Conservation (phyloP, 2,888 invertebrate genomes). For the Patella pellucida region DNA sequence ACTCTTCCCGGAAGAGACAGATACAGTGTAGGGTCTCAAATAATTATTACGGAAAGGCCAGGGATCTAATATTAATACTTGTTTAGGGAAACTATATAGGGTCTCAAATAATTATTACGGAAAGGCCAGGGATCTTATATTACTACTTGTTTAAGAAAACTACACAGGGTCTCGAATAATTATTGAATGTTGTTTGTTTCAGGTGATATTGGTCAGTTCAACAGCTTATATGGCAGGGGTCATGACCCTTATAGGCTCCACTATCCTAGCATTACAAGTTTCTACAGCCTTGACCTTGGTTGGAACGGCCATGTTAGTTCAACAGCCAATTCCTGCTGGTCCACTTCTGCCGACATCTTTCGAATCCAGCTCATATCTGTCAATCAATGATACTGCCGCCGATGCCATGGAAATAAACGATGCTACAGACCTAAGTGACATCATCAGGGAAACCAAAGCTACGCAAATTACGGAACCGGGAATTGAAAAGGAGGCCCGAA, state of each 20-base stretch:
- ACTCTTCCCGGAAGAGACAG: no score
- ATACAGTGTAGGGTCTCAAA: no score
- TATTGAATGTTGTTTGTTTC: slow-evolving; percentile 31
- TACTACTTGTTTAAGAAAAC: no score
- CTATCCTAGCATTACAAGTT: slow-evolving; percentile 64
- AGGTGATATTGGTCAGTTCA: slow-evolving; percentile 76
- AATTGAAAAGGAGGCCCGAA: background rate
- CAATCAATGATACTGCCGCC: background rate
- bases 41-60: no score
- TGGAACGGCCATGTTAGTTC: slow-evolving; percentile 28
- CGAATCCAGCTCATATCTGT: background rate
- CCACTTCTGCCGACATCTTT: background rate
- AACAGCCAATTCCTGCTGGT: slow-evolving; percentile 14
- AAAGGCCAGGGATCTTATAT: no score
- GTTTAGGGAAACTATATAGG: no score
- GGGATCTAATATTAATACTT: no score
- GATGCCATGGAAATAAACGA: background rate
- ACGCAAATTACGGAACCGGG: background rate
- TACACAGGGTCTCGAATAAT: no score
- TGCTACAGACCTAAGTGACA: background rate
- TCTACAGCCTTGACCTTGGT: slow-evolving; percentile 41
- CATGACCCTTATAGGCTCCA: slow-evolving; percentile 76
- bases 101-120: no score
- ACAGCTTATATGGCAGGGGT: slow-evolving; percentile 78
- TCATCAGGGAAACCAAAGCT: no score